A percentile compares a stretch with the other conserved stretches of the same genome.
These are phyloP conservation scores for Suncus etruscus DNA, from an alignment of 2,113 vertebrate genomes.

Conservation along the genomic window DNA sequence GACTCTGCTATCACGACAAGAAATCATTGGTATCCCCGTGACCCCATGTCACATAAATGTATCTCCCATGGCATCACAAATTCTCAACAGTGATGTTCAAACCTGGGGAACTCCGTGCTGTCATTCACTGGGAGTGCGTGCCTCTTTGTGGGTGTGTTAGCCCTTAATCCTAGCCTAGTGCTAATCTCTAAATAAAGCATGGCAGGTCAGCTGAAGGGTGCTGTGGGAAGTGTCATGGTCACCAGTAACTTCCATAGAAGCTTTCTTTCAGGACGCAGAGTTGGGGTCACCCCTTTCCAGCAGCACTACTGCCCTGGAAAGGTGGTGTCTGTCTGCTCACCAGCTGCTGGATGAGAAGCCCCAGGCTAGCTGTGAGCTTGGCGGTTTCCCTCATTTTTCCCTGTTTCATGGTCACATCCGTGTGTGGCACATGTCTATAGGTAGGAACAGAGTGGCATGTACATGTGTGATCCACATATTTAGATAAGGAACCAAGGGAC, in stretches of 20 bases:
- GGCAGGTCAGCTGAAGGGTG: background rate
- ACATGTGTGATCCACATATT: too few relatives aligned
- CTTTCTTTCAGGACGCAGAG: too few relatives aligned
- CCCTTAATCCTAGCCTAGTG: background rate
- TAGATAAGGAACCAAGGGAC: too few relatives aligned
- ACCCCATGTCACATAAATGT: background rate
- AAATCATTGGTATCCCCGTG: background rate
- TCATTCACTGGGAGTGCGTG: background rate
- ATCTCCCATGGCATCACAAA: background rate
- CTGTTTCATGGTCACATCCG: too few relatives aligned
- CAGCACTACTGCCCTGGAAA: too few relatives aligned
- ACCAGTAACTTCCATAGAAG: background rate
- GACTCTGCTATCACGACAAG: background rate
- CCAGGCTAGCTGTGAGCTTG: too few relatives aligned
- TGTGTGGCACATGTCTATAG: too few relatives aligned
- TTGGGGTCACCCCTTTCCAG: too few relatives aligned
- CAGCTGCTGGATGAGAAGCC: too few relatives aligned
- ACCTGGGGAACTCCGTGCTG: background rate
- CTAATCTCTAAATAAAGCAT: background rate
- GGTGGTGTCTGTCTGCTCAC: too few relatives aligned
- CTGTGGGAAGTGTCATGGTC: background rate
- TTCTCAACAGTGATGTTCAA: background rate
- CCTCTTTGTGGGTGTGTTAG: background rate
- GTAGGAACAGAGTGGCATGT: too few relatives aligned
- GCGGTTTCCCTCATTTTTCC: too few relatives aligned